Conservation (phyloP, 2,888 invertebrate species). For the Macrosiphum euphorbiae region DNA sequence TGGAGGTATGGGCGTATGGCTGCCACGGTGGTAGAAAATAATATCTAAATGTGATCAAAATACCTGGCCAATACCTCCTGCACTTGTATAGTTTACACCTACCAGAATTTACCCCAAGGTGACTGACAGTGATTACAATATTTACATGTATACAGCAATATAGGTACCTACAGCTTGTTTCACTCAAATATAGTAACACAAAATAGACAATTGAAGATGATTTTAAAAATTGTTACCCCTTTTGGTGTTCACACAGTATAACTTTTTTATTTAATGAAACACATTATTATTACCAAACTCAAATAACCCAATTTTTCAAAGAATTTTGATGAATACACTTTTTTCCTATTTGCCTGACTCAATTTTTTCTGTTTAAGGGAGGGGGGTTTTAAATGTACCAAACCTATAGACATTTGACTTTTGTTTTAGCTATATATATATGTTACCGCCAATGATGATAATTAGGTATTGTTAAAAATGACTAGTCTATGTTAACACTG, state of each 20-base stretch:
- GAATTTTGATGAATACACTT: neutral
- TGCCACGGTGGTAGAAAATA: neutral
- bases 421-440: neutral
- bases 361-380: neutral
- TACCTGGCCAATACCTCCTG: neutral
- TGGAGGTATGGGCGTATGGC: neutral
- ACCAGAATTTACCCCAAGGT: neutral
- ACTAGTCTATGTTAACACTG: no score
- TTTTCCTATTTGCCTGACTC: neutral
- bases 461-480: no score
- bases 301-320: neutral
- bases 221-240: neutral
- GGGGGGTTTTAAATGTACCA: neutral
- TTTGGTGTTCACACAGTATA: neutral
- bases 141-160: neutral
- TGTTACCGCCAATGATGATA: no score
- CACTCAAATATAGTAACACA: no score
- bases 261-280: neutral
- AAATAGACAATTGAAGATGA: no score
- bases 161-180: no score
- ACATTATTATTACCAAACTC: neutral
- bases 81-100: neutral
- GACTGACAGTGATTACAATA: neutral
- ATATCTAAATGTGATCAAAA: neutral
- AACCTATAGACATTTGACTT: neutral